A percentile compares a stretch with the other conserved stretches of the same genome.
These are phyloP conservation scores for Vesta saturnalis DNA, from an alignment of 2,888 invertebrate genomes.

Conservation along the genomic window DNA sequence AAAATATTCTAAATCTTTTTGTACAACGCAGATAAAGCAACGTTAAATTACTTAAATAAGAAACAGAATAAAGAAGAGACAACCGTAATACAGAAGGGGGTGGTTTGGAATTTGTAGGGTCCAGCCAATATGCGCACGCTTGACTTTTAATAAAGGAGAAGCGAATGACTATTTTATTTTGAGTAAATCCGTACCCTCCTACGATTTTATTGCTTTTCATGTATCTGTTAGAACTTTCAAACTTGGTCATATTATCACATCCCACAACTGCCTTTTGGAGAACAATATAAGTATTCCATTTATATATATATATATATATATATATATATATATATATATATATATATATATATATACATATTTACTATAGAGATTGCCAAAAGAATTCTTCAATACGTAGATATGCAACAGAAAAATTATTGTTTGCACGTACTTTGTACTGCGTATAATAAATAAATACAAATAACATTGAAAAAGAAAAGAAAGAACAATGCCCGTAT, in stretches of 20 bases:
- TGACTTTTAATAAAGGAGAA: slow-evolving; percentile 60
- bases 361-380: too few relatives aligned
- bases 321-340: too few relatives aligned
- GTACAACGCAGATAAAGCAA: slow-evolving; percentile 44
- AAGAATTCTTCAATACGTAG: too few relatives aligned
- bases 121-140: slow-evolving; percentile 58
- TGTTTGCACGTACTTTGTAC: too few relatives aligned
- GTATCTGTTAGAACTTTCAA: slow-evolving; percentile 39
- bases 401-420: too few relatives aligned
- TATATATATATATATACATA: too few relatives aligned
- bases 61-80: slow-evolving; percentile 52
- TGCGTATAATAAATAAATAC: too few relatives aligned
- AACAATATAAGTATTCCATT: too few relatives aligned
- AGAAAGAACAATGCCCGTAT: too few relatives aligned
- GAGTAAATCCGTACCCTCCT: slow-evolving; percentile 42
- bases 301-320: too few relatives aligned
- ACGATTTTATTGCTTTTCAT: slow-evolving; percentile 49
- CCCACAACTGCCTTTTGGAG: background rate
- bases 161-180: slow-evolving; percentile 60
- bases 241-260: background rate
- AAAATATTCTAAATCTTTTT: slow-evolving; percentile 17
- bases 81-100: slow-evolving; percentile 46
- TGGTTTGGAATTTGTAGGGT: slow-evolving; percentile 50
- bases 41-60: slow-evolving; percentile 53
- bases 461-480: too few relatives aligned